These are phyloP conservation scores for Physeter macrocephalus DNA, from an alignment of 2,113 vertebrate species.

Conservation along the genomic window DNA sequence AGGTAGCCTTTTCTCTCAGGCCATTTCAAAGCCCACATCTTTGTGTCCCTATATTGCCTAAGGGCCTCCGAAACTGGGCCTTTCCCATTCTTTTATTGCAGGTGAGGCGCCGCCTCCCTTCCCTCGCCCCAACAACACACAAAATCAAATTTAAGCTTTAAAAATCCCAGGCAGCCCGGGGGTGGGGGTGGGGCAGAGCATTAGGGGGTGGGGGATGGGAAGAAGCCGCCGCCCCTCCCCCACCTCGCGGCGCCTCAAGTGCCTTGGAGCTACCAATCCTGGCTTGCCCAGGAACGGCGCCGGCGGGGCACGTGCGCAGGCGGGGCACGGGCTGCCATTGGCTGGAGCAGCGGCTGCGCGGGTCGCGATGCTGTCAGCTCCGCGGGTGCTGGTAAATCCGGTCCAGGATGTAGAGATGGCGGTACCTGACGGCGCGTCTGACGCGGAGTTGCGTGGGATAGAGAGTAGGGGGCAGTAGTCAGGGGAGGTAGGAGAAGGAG, in stretches of 20 bases:
- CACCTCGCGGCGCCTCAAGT: fast-evolving
- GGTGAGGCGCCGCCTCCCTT: not conserved
- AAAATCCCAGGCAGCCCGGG: fast-evolving
- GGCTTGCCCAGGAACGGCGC: not conserved
- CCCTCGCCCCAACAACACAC: no score
- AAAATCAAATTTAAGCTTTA: not conserved
- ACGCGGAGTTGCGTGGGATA: slow-evolving; percentile 52
- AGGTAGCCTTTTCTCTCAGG: not conserved
- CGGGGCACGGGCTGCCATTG: not conserved
- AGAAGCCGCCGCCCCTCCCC: not conserved
- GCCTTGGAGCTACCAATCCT: not conserved
- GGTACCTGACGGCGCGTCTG: slow-evolving; percentile 33
- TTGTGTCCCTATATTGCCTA: not conserved
- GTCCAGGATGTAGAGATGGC: slow-evolving; percentile 54
- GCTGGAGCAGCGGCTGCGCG: not conserved
- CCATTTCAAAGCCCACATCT: not conserved
- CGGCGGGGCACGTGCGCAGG: not conserved
- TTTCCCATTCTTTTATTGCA: not conserved
- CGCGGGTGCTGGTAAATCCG: slow-evolving; percentile 38
- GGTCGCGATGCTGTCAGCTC: slow-evolving; percentile 50
- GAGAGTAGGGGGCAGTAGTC: slow-evolving; percentile 64
- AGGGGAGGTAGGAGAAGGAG: slow-evolving; percentile 74
- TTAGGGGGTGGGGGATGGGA: no score
- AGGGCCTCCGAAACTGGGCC: not conserved
- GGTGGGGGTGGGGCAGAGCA: no score